Conservation (phyloP, 2,797 vertebrate genomes). For the Darevskia nairensis region DNA sequence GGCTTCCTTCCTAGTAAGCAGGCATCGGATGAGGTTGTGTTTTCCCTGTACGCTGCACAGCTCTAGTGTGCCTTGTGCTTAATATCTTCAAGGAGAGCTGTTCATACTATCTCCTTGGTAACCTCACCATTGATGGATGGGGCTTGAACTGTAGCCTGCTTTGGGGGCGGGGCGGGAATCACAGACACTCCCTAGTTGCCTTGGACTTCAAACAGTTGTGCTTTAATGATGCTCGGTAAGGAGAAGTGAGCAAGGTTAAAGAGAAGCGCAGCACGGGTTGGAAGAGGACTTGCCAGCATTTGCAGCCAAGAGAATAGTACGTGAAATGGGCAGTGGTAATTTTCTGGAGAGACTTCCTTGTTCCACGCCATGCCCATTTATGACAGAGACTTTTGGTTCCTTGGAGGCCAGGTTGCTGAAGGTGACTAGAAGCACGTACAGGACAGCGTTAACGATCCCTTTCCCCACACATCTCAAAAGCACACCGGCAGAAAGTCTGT, state of each 20-base stretch:
- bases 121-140: neutral
- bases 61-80: neutral
- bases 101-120: neutral
- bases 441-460: neutral
- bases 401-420: neutral
- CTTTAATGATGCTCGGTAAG: conserved; percentile 19
- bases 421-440: neutral
- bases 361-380: neutral
- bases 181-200: too few species aligned
- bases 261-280: neutral
- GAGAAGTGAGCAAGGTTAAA: neutral
- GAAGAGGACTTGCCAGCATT: neutral
- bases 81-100: neutral
- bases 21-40: neutral
- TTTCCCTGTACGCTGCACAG: neutral
- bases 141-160: neutral
- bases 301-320: neutral
- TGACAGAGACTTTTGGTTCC: neutral
- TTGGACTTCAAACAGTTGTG: neutral
- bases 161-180: too few species aligned
- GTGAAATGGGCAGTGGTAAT: too few species aligned
- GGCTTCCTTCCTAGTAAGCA: neutral
- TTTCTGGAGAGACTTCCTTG: neutral
- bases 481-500: neutral
- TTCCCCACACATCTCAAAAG: neutral